A percentile compares a stretch with the other conserved stretches of the same genome.
These are phyloP conservation scores for Pachypanchax playfairii DNA, from an alignment of 2,113 vertebrate genomes.

Conservation along the genomic window DNA sequence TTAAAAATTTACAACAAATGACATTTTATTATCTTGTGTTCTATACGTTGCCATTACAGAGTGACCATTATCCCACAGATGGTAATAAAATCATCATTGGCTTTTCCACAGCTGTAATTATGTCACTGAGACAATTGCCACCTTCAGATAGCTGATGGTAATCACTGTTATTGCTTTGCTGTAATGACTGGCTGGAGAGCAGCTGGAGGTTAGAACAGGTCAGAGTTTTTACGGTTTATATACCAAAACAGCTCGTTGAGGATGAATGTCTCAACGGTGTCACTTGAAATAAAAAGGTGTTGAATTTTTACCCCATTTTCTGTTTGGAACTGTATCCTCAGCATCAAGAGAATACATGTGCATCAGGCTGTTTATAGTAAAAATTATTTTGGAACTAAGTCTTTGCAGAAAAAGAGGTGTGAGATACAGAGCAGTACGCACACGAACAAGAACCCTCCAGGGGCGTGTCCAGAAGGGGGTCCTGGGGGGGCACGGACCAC, in stretches of 20 bases:
- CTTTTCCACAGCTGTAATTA: slow-evolving; percentile 58
- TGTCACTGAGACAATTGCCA: slow-evolving; percentile 59
- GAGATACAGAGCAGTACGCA: no score
- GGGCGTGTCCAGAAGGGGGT: no score
- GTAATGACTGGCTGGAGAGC: slow-evolving; percentile 51
- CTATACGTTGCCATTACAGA: slow-evolving; percentile 18
- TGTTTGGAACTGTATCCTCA: not conserved
- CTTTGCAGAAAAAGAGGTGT: no score
- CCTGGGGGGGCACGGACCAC: no score
- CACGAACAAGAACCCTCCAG: no score
- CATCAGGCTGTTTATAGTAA: not conserved
- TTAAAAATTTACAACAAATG: slow-evolving; percentile 9
- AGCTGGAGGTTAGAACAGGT: slow-evolving; percentile 25
- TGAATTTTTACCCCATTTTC: no score
- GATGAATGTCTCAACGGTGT: slow-evolving; percentile 6
- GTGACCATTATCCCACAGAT: slow-evolving; percentile 31
- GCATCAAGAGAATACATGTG: not conserved
- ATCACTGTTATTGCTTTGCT: slow-evolving; percentile 67
- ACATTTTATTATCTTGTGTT: not conserved
- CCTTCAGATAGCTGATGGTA: slow-evolving; percentile 55
- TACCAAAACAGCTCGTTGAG: slow-evolving; percentile 23
- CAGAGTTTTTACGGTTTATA: slow-evolving; percentile 4
- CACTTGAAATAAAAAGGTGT: not conserved
- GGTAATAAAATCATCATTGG: slow-evolving; percentile 42
- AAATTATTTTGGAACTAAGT: no score